Evolutionary conservation across 1,140 invertebrate species (phyloP).

Genomic region (Drosophila bocki): DNA sequence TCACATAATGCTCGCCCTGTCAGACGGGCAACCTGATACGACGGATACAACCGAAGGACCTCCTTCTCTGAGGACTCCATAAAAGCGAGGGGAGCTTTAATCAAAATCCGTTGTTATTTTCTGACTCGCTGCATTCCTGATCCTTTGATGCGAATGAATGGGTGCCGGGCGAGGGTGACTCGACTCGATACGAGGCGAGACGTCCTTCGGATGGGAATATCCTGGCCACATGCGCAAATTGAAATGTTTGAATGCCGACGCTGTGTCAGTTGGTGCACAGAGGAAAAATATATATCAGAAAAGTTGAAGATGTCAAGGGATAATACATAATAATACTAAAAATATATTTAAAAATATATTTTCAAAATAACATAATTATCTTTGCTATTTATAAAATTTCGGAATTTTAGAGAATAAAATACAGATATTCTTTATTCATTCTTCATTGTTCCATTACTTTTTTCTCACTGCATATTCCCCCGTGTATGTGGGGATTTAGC

Average conservation of each 20-base stretch:
- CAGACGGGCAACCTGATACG: conserved; percentile 76
- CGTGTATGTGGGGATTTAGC: conserved; percentile 67
- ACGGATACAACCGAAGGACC: conserved; percentile 10
- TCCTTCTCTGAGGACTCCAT: conserved; percentile 64
- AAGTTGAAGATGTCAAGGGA: neutral
- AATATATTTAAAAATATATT: too few species aligned
- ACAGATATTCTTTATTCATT: accelerated
- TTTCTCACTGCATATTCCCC: conserved; percentile 3
- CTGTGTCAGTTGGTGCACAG: conserved; percentile 25
- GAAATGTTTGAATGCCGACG: conserved; percentile 82
- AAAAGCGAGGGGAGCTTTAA: conserved; percentile 84
- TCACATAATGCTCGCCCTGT: conserved; percentile 76
- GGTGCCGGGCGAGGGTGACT: conserved; percentile 65
- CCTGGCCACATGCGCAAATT: conserved; percentile 79
- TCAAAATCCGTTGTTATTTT: conserved; percentile 86
- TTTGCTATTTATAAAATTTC: neutral
- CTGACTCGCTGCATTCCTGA: conserved; percentile 85
- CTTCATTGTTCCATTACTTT: neutral
- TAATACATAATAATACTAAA: too few species aligned
- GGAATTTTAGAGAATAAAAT: neutral
- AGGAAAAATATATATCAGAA: neutral
- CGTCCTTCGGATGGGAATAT: conserved; percentile 46
- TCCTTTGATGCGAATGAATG: conserved; percentile 85
- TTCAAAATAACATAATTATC: too few species aligned
- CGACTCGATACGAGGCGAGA: conserved; percentile 35